phyloP scores from a whole-genome alignment of 2,113 vertebrate species.

The Neofelis nebulosa region DNA sequence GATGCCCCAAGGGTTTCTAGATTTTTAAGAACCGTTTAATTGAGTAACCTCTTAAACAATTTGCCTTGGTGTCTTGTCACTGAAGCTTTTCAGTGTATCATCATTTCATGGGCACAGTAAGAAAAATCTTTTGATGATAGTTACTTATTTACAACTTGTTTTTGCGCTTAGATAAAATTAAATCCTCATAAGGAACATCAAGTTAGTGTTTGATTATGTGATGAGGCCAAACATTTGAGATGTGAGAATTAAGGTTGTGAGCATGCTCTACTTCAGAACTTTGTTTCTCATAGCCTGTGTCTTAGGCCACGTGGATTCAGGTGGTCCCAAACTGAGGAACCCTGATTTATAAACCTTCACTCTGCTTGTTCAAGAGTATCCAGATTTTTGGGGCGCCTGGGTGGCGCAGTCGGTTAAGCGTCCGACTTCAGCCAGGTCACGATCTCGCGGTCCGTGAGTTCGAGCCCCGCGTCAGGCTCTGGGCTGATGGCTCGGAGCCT shows the following conservation, averaged over 20 bases:
- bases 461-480: too few relatives aligned
- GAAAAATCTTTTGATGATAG: slow-evolving; percentile 7
- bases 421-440: too few relatives aligned
- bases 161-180: slow-evolving; percentile 26
- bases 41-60: background rate
- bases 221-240: background rate
- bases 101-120: background rate
- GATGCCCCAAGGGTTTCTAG: background rate
- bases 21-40: background rate
- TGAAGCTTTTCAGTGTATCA: background rate
- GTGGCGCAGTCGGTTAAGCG: too few relatives aligned
- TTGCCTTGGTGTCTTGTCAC: background rate
- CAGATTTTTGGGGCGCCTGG: too few relatives aligned
- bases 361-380: background rate
- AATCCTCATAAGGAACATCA: background rate
- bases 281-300: background rate
- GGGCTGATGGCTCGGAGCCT: too few relatives aligned
- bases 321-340: background rate
- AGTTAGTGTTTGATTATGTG: background rate
- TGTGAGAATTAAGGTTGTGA: background rate
- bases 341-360: background rate
- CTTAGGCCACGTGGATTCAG: background rate
- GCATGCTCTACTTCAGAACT: background rate
- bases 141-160: slow-evolving; percentile 30
- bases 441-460: too few relatives aligned